phyloP scores from a whole-genome alignment of 2,113 vertebrate species.

The Turdus rufiventris region DNA sequence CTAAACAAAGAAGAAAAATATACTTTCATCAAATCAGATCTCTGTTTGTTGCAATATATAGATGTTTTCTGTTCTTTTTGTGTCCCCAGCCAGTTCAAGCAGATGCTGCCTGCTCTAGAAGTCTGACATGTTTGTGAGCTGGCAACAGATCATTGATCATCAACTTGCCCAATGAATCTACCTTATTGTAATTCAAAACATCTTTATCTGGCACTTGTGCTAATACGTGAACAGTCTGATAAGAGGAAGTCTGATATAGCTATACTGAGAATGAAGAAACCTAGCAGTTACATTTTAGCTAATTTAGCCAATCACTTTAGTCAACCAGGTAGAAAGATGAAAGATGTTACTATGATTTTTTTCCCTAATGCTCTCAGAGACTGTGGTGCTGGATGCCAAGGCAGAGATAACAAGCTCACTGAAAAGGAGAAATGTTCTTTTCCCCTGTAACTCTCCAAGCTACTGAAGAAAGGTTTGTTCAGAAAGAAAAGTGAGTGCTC shows the following conservation, averaged over 20 bases:
- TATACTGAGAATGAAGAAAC: background rate
- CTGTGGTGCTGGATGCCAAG: background rate
- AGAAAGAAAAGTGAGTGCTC: background rate
- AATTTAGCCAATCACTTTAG: background rate
- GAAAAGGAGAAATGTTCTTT: background rate
- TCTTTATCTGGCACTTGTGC: background rate
- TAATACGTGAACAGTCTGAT: background rate
- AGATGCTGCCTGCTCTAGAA: constrained; percentile 17
- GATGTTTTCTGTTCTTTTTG: background rate
- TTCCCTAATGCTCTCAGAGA: background rate
- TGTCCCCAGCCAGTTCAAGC: background rate
- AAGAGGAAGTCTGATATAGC: background rate
- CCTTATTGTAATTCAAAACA: background rate
- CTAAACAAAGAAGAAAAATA: background rate
- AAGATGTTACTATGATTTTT: background rate
- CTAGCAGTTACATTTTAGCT: background rate
- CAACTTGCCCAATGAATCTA: background rate
- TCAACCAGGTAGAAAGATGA: background rate
- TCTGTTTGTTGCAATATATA: background rate
- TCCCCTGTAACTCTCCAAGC: background rate
- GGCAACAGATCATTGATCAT: constrained; percentile 12
- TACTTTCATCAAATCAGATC: background rate
- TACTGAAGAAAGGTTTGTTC: background rate
- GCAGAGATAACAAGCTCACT: background rate
- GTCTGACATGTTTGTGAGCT: background rate